A percentile compares a stretch with the other conserved stretches of the same genome.
Conservation (phyloP, 2,113 vertebrate species). For the Chroicocephalus ridibundus region DNA sequence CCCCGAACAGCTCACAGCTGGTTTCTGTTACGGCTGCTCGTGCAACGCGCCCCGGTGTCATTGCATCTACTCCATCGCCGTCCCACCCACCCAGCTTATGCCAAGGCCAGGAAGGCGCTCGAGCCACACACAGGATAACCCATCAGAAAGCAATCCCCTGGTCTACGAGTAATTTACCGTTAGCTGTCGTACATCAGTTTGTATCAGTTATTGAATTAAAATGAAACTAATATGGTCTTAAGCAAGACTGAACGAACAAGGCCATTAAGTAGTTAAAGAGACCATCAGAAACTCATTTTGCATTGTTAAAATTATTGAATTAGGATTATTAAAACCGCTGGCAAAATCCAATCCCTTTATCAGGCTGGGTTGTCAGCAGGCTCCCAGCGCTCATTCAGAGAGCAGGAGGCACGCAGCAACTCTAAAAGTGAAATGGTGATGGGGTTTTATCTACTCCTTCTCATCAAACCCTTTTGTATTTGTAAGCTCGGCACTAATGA, state of each 20-base stretch:
- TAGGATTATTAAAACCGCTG: background rate
- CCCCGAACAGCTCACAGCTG: too few relatives aligned
- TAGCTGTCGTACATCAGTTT: background rate
- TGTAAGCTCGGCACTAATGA: background rate
- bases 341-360: background rate
- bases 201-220: background rate
- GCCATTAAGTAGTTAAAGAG: background rate
- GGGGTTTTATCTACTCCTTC: background rate
- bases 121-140: background rate
- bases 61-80: accelerated
- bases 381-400: background rate
- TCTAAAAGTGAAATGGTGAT: background rate
- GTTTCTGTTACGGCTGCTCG: background rate
- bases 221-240: background rate
- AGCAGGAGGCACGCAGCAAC: background rate
- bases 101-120: background rate
- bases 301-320: background rate
- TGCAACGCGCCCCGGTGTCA: accelerated
- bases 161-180: background rate
- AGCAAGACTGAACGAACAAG: background rate
- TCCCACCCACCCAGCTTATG: background rate
- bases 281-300: background rate
- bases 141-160: background rate
- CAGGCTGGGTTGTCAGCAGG: background rate
- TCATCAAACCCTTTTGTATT: background rate